Conservation (phyloP, 2,113 vertebrate genomes). For the Bubo scandiacus region DNA sequence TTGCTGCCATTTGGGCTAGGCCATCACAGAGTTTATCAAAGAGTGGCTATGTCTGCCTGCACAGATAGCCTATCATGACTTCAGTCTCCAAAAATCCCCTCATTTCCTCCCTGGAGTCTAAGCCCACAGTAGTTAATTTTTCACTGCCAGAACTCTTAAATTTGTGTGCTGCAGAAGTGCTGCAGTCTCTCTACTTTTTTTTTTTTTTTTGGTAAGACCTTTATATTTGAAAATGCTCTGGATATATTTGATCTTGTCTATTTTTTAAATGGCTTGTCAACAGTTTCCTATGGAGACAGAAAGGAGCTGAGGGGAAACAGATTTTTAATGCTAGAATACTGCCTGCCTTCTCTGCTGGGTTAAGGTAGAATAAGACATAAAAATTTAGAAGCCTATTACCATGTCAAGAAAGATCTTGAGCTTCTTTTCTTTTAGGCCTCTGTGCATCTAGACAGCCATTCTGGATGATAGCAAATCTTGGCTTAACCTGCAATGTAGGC, state of each 20-base stretch:
- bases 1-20: background rate
- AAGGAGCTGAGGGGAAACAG: background rate
- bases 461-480: background rate
- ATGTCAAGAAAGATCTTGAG: background rate
- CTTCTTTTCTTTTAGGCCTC: background rate
- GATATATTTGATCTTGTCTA: background rate
- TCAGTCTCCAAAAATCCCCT: background rate
- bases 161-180: background rate
- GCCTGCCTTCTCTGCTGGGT: background rate
- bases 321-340: background rate
- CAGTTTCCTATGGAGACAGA: background rate
- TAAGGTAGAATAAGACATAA: background rate
- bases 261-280: background rate
- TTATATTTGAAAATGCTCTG: background rate
- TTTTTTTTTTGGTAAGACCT: background rate
- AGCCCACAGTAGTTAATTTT: background rate
- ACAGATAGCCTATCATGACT: background rate
- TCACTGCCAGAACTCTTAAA: background rate
- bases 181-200: background rate
- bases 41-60: background rate
- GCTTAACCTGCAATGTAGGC: background rate
- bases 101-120: background rate
- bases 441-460: background rate
- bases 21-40: background rate
- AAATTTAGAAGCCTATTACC: background rate